phyloP scores from a whole-genome alignment of 2,113 vertebrate genomes.

The Plectropomus leopardus region DNA sequence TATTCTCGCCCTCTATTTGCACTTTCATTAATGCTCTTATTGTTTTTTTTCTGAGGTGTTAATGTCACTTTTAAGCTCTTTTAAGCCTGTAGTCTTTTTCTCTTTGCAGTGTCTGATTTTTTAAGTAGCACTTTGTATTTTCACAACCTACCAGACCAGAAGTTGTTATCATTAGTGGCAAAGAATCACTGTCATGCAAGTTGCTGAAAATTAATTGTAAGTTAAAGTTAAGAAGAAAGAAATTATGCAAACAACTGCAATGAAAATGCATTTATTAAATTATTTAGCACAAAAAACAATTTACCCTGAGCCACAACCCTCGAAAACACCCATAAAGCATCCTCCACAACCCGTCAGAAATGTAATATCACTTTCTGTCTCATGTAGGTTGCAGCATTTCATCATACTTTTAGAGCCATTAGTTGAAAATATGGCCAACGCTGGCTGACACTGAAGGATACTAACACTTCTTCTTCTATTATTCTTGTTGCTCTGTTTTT shows the following conservation, averaged over 20 bases:
- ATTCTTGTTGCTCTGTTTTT: slow-evolving; percentile 33
- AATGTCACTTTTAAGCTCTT: background rate
- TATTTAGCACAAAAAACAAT: background rate
- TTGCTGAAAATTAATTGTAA: too few relatives aligned
- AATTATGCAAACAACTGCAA: background rate
- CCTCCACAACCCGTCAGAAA: slow-evolving; percentile 4
- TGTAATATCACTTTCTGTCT: background rate
- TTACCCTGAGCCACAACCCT: background rate
- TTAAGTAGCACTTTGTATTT: background rate
- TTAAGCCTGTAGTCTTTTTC: background rate
- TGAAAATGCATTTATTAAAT: slow-evolving; percentile 9
- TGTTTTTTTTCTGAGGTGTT: background rate
- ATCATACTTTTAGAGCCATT: slow-evolving; percentile 2
- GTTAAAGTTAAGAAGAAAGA: too few relatives aligned
- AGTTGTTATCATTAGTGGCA: background rate
- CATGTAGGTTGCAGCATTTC: slow-evolving; percentile 2
- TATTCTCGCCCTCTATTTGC: slow-evolving; percentile 23
- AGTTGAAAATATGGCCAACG: slow-evolving; percentile 15
- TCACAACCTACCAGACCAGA: background rate
- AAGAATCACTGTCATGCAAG: background rate
- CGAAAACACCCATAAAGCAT: slow-evolving; percentile 7
- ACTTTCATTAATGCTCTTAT: slow-evolving; percentile 13
- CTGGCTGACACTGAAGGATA: slow-evolving; percentile 24
- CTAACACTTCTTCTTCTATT: slow-evolving; percentile 13
- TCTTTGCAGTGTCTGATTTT: background rate